phyloP scores from a whole-genome alignment of 2,797 vertebrate genomes.

The Salarias fasciatus region DNA sequence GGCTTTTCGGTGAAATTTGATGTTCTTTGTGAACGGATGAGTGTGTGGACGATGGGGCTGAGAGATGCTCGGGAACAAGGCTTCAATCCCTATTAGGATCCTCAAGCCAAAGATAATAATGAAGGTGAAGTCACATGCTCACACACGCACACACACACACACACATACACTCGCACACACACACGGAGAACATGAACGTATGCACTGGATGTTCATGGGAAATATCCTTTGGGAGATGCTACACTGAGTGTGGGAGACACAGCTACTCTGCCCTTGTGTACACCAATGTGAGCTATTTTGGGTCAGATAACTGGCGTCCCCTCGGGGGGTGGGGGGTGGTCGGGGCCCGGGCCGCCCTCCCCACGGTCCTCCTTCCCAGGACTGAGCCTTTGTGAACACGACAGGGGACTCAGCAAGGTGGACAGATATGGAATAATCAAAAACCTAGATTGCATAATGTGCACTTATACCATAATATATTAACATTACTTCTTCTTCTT shows the following conservation, averaged over 20 bases:
- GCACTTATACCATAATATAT: conserved; percentile 92
- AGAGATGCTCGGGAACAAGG: conserved; percentile 54
- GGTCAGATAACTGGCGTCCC: conserved; percentile 70
- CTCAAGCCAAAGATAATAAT: conserved; percentile 44
- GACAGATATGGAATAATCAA: conserved; percentile 75
- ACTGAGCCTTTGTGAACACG: conserved; percentile 38
- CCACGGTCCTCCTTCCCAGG: conserved; percentile 28
- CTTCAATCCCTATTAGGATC: conserved; percentile 37
- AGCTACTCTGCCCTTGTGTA: conserved; percentile 75
- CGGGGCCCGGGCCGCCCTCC: conserved; percentile 46
- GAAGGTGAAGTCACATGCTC: conserved; percentile 54
- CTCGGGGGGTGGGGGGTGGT: conserved; percentile 40
- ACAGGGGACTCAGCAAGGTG: conserved; percentile 63
- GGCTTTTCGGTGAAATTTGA: conserved; percentile 82
- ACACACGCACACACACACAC: conserved; percentile 41
- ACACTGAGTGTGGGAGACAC: conserved; percentile 68
- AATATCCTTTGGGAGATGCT: conserved; percentile 78
- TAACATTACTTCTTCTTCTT: conserved; percentile 83
- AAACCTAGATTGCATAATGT: conserved; percentile 92
- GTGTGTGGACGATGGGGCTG: conserved; percentile 58
- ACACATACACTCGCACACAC: conserved; percentile 27
- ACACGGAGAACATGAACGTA: conserved; percentile 36
- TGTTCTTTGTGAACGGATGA: conserved; percentile 75
- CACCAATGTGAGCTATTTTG: conserved; percentile 73
- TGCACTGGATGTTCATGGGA: conserved; percentile 57